Evolutionary conservation across 2,888 invertebrate species (phyloP), one percentile per base, ranked within the genome.

Genomic region (Uloborus plumipes): DNA sequence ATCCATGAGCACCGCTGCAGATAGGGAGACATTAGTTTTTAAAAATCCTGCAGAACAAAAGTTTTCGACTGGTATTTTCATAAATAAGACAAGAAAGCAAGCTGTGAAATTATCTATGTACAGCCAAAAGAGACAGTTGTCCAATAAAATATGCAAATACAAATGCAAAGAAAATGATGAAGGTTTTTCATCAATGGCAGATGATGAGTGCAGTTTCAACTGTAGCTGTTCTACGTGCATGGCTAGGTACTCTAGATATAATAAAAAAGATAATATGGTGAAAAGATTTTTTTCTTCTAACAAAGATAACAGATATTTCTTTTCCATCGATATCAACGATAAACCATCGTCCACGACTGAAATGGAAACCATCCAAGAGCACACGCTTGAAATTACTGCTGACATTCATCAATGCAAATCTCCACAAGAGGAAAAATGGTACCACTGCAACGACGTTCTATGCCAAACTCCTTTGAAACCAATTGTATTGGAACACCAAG

Each of bases 171-270:
- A 81, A 59, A 67, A 47, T n/a, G 80, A 84, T 15, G 84, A 84
- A 31, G 79, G 79, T 9, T 73, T 75, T 49, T 78, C 84, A 1
- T 75, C 78, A 7, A 79, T 84, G 84, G 84, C 84, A 26, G 84
- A 84, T 22, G 84, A 84, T 20, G 84, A 84, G 55, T 78, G 79
- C 39, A 84, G 84, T 22, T 75, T 84, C 20, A 84, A 84, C 55
- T 84, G 84, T 39, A 84, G 84, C 50, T 84, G 84, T 61, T 61
- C 61, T 14, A 62, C 59, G 11, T 84, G 84, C 26, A 16, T 74
- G 0, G 16, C 62, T 1, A 67, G 59, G 20, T 66, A 74, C 47
- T 64, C 80, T 0, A 61, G 55, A 39, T 39, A 39, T 39, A 62
- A 16, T 18, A 51, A 72, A 20, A 65, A 72, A 16, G 49, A 31